Percentiles rank a stretch among this genome's conserved stretches.
Evolutionary conservation across 2,888 invertebrate genomes (phyloP).

Genomic region (Pristionchus mayeri): DNA sequence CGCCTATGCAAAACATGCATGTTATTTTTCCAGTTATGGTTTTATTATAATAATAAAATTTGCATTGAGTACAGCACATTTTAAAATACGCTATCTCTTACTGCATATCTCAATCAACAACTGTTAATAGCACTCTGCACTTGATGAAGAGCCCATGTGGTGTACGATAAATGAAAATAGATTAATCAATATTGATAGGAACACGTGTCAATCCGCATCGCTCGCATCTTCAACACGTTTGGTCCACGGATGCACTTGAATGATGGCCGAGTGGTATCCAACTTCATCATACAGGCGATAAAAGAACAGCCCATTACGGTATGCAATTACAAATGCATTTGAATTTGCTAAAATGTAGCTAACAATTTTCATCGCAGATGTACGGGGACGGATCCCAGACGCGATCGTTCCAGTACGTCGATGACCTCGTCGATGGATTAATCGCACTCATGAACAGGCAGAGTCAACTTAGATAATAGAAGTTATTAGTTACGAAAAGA

Average conservation of each 20-base stretch:
- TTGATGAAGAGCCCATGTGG: too few relatives aligned
- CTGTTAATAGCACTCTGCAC: too few relatives aligned
- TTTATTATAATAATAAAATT: too few relatives aligned
- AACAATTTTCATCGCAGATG: conserved; percentile 76
- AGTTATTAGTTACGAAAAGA: too few relatives aligned
- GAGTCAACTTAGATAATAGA: neutral
- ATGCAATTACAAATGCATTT: neutral
- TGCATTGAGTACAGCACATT: too few relatives aligned
- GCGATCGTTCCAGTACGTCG: conserved; percentile 97
- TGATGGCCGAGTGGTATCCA: conserved; percentile 97
- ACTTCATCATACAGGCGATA: conserved; percentile 96
- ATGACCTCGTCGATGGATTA: conserved; percentile 95
- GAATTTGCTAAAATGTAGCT: neutral
- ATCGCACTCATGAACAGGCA: conserved; percentile 88
- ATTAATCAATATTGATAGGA: too few relatives aligned
- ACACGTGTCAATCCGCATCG: conserved; percentile 93
- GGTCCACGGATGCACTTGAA: conserved; percentile 99
- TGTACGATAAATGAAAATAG: too few relatives aligned
- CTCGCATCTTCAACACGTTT: conserved; percentile 98
- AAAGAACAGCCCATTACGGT: conserved; percentile 95
- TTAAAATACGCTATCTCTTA: too few relatives aligned
- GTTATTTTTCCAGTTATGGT: conserved; percentile 68
- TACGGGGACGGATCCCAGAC: conserved; percentile 82
- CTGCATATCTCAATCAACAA: too few relatives aligned
- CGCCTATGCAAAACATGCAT: conserved; percentile 91